These are phyloP conservation scores for human DNA, from an alignment of 2,113 vertebrate genomes.

Conservation along the genomic window DNA sequence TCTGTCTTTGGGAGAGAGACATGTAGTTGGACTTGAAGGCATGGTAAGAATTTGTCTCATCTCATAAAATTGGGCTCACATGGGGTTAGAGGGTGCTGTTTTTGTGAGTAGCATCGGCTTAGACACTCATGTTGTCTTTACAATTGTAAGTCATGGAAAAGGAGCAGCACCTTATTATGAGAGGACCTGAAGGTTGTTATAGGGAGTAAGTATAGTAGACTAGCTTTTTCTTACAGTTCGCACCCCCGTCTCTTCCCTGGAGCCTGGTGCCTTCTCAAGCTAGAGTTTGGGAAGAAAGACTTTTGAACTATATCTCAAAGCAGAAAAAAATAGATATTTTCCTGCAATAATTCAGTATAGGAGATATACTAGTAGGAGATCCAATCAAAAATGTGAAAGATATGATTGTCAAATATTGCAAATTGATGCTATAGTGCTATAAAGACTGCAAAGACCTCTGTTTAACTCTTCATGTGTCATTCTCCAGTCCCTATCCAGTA, in stretches of 20 bases:
- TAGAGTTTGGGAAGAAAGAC: neutral
- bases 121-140: neutral
- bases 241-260: neutral
- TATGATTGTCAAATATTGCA: neutral
- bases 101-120: neutral
- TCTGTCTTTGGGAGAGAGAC: neutral
- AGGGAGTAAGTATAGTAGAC: neutral
- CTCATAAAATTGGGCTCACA: neutral
- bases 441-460: neutral
- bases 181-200: neutral
- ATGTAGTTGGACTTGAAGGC: no score
- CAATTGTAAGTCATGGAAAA: neutral
- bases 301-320: neutral
- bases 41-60: neutral
- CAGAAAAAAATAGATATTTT: neutral
- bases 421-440: neutral
- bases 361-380: neutral
- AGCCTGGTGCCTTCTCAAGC: neutral
- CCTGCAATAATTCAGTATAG: neutral
- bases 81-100: rapidly evolving
- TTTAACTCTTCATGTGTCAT: neutral
- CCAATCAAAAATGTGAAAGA: neutral
- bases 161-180: neutral
- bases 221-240: neutral
- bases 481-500: neutral